Base-by-base conservation (phyloP, 2,888 invertebrate genomes). In the Sycophila texana region DNA sequence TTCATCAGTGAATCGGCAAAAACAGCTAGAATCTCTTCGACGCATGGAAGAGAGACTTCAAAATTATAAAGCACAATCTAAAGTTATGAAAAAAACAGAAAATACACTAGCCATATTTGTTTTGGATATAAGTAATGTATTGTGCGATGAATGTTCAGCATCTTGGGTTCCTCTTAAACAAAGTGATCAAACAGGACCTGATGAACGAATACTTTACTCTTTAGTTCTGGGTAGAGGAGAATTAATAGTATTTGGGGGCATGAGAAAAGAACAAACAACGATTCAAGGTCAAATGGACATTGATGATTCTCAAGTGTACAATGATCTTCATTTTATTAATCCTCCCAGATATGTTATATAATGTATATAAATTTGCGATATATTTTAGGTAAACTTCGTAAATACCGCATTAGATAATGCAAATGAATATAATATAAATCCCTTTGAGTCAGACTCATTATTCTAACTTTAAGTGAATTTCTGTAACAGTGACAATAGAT, bases 231-330 rank as follows among this genome's bases (percentile, higher is more conserved):
- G 98, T 16, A 95, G 97, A 88, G 97, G 97, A 14, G 98, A 99
- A 92, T 91, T 99, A 47, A 95, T 99, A 74, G 95, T 99, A 93
- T 98, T 99, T 92, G 98, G 98, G n/a, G 99, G 98, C 78, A 96
- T 98, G 83, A 95, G 95, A 86, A 96, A 96, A 89, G 95, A 96
- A 88, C 92, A 93, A 77, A 92, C 92, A 81, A 92, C 94, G 81
- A 90, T 94, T 81, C 93, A 90, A 75, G 88, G 85, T 60, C 86
- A 86, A 74, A 85, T 88, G 51, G 84, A 89, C 75, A 78, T 87
- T 68, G 85, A 90, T 67, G 86, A 89, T 77, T 88, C 88, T 7
- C 89, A 89, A 83, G 90, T 90, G 20, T 90, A 88, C 68, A 90
- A 90, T 79, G 90, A 90, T 84, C 86, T 90, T 60, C 86, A 90